Evolutionary conservation across 2,888 invertebrate genomes (phyloP).

Genomic region (Drosophila pseudotakahashii): DNA sequence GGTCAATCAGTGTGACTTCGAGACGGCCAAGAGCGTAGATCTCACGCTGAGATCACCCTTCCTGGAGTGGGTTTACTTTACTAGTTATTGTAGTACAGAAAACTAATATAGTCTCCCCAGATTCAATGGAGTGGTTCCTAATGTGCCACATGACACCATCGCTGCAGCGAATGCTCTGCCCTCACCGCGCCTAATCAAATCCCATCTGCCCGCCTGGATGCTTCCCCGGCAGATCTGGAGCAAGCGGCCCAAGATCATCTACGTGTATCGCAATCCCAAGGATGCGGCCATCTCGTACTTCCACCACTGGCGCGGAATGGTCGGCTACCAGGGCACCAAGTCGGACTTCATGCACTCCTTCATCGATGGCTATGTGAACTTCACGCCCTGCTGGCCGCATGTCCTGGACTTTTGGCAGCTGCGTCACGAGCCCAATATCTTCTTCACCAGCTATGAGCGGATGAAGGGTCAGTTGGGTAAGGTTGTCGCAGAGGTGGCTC

Average conservation of each 20-base stretch:
- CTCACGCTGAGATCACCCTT: constrained; percentile 82
- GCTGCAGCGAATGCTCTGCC: constrained; percentile 68
- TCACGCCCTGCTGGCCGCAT: constrained; percentile 82
- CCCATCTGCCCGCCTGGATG: constrained; percentile 81
- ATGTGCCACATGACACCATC: constrained; percentile 80
- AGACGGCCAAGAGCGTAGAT: constrained; percentile 75
- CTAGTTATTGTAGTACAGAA: accelerated
- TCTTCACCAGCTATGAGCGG: constrained; percentile 82
- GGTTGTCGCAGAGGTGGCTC: constrained; percentile 74
- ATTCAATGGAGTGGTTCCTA: constrained; percentile 81
- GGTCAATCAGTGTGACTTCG: constrained; percentile 80
- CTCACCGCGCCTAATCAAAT: constrained; percentile 81
- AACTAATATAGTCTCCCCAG: constrained; percentile 37
- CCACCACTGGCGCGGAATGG: constrained; percentile 85
- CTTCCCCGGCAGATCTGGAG: constrained; percentile 81
- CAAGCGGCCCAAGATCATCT: constrained; percentile 87
- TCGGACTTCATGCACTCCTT: constrained; percentile 81
- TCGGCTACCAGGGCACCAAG: constrained; percentile 80
- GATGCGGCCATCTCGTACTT: constrained; percentile 93
- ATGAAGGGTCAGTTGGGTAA: constrained; percentile 78
- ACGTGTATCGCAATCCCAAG: constrained; percentile 93
- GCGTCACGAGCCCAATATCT: constrained; percentile 76
- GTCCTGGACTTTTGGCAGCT: constrained; percentile 82
- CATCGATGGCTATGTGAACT: constrained; percentile 79
- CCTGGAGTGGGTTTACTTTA: constrained; percentile 70